Conservation (phyloP, 2,113 vertebrate species). For the Pseudopodoces humilis region DNA sequence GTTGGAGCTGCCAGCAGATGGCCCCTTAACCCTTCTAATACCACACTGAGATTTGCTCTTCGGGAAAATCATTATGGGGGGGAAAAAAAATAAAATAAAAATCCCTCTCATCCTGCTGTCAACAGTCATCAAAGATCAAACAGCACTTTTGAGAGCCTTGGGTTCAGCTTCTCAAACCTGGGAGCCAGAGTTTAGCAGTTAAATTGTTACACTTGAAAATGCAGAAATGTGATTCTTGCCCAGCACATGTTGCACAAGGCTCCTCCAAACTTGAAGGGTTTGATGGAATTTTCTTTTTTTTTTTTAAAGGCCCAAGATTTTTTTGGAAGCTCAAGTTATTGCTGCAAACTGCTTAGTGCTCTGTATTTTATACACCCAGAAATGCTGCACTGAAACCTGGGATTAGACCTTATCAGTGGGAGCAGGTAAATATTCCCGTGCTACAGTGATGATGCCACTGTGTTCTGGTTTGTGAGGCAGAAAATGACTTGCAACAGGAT, state of each 20-base stretch:
- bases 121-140: neutral
- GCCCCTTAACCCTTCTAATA: slow-evolving; percentile 73
- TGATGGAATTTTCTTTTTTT: neutral
- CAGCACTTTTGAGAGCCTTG: neutral
- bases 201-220: neutral
- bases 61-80: neutral
- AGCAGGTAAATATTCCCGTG: neutral
- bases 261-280: neutral
- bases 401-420: neutral
- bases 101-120: neutral
- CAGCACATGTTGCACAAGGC: neutral
- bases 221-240: neutral
- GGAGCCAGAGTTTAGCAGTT: neutral
- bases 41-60: neutral
- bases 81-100: neutral
- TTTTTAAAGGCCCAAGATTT: neutral
- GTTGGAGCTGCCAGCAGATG: slow-evolving; percentile 70
- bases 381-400: neutral
- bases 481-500: neutral
- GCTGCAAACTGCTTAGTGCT: neutral
- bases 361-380: neutral
- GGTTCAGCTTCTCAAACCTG: neutral
- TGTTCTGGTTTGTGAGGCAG: neutral
- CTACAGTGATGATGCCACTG: neutral
- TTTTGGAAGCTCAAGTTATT: neutral